Percentiles rank a stretch among this genome's conserved stretches.
Conservation (phyloP, 2,797 vertebrate genomes). For the Periophthalmus magnuspinnatus region DNA sequence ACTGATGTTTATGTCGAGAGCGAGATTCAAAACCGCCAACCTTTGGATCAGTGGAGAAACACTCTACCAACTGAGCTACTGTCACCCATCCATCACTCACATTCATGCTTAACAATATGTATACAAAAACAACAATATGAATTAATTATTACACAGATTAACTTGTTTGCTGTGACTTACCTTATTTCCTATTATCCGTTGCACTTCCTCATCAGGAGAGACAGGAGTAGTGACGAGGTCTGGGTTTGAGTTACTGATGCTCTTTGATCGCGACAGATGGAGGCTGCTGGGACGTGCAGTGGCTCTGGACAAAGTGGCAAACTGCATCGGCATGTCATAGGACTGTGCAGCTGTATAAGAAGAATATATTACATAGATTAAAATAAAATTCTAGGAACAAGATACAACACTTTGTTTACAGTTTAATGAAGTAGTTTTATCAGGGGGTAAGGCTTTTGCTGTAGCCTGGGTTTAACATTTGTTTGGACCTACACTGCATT, state of each 20-base stretch:
- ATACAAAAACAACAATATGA: neutral
- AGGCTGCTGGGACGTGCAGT: conserved; percentile 83
- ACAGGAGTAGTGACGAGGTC: conserved; percentile 84
- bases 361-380: neutral
- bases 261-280: conserved; percentile 86
- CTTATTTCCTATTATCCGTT: conserved; percentile 88
- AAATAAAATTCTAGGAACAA: neutral
- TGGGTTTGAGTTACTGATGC: conserved; percentile 92
- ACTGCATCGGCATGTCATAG: conserved; percentile 78
- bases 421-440: too few relatives aligned
- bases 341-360: conserved; percentile 45
- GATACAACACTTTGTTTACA: neutral
- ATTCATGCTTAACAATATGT: too few relatives aligned
- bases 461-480: too few relatives aligned
- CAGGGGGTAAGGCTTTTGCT: too few relatives aligned
- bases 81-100: too few relatives aligned
- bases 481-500: too few relatives aligned
- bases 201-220: conserved; percentile 89
- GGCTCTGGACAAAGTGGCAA: conserved; percentile 83
- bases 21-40: too few relatives aligned
- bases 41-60: too few relatives aligned
- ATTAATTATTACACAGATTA: neutral
- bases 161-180: conserved; percentile 53
- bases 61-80: too few relatives aligned
- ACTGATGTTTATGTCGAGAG: too few relatives aligned